Evolutionary conservation across 1,140 invertebrate species (phyloP).

Genomic region (Hypsibius dujardini): DNA sequence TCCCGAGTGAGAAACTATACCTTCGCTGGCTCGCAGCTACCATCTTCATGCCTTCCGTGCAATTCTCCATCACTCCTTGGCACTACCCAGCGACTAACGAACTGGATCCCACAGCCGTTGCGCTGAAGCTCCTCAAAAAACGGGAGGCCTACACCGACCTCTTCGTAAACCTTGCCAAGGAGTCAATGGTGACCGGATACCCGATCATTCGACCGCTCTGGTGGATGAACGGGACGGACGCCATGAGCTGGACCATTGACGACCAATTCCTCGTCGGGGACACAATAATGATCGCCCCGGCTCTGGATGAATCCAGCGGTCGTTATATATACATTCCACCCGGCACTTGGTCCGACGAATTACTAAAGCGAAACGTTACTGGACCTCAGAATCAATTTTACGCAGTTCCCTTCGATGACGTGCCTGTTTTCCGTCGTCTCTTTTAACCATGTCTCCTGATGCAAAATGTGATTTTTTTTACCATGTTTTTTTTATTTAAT

Average conservation of each 20-base stretch:
- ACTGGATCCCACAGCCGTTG: conserved; percentile 38
- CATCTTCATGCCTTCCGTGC: conserved; percentile 63
- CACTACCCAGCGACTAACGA: conserved; percentile 50
- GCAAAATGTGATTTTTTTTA: too few relatives aligned
- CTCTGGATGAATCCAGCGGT: conserved; percentile 40
- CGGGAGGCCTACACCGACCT: conserved; percentile 47
- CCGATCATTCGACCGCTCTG: conserved; percentile 71
- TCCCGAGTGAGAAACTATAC: conserved; percentile 59
- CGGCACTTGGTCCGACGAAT: conserved; percentile 72
- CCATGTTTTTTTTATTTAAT: too few relatives aligned
- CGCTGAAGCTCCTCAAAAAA: conserved; percentile 45
- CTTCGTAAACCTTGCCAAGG: conserved; percentile 40
- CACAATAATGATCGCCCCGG: conserved; percentile 62
- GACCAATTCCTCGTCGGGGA: conserved; percentile 70
- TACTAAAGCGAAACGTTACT: conserved; percentile 60
- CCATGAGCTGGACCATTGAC: conserved; percentile 52
- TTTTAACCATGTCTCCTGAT: too few relatives aligned
- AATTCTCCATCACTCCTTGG: conserved; percentile 75
- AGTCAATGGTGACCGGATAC: conserved; percentile 54
- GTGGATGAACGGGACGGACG: conserved; percentile 68
- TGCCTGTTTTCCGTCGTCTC: neutral
- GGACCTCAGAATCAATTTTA: conserved; percentile 44
- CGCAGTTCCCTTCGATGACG: neutral
- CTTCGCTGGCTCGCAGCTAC: conserved; percentile 73
- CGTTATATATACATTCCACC: conserved; percentile 55